Base-by-base conservation (phyloP, 2,888 invertebrate species). In the Chrysolina oricalcia region DNA sequence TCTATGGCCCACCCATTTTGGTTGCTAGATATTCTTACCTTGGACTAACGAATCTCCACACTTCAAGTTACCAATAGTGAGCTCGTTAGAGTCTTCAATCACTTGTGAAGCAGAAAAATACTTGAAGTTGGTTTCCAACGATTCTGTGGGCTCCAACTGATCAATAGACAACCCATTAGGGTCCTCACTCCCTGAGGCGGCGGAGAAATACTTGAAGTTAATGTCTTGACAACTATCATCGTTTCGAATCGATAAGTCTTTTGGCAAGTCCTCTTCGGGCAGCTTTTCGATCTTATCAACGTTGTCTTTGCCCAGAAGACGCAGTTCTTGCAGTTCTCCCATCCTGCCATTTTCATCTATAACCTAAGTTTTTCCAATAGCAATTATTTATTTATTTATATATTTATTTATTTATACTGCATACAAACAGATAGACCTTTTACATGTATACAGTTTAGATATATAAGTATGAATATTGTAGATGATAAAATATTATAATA, bases 281-380 rank as follows among this genome's bases (percentile, higher is more conserved):
- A 62, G 17, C 73, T 81, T 79, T n/a, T 79, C 78, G 23, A 77
- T 64, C 68, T 79, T 79, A 19, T 80, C 78, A 41, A 75, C 59
- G 46, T 62, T 65, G 5, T 75, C 75, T 50, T 74, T 78, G 10
- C 70, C 73, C 11, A 80, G 70, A 13, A 84, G 77, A 72, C 83
- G 82, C 21, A 88, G 79, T 72, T 87, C 86, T 68, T 87, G 87
- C 17, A 88, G 77, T 77, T 88, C 88, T 1, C 88, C 86, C 53
- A 87, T 81, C 43, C 84, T 84, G 6, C 88, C 88, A 72, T 88
- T 84, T 80, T 88, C 88, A 67, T 88, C 87, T 11, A 88, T 83
- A 21, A 88, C 85, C 80, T 88, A 87, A 76, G 3, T 27, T 23
- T n/a, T 27, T 23, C 8, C 46, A n/a, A 15, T 46, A 15, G n/a